phyloP scores from a whole-genome alignment of 2,113 vertebrate species.

The Lycaon pictus region DNA sequence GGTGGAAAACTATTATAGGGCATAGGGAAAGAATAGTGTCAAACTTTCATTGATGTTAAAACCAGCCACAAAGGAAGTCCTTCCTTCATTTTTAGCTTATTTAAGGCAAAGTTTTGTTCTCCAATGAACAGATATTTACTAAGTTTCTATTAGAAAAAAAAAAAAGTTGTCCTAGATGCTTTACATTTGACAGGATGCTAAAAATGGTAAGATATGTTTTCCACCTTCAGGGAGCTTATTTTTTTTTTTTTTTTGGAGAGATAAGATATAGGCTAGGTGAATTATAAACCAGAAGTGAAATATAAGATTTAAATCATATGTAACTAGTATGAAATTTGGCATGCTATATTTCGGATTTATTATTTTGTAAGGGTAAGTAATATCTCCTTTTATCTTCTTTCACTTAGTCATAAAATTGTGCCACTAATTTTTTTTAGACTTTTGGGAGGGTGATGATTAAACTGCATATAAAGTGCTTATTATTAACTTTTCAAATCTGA shows the following conservation, averaged over 20 bases:
- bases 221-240: not conserved
- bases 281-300: constrained; percentile 30
- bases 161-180: not conserved
- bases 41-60: not conserved
- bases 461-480: not conserved
- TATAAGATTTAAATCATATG: not conserved
- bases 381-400: not conserved
- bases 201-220: not conserved
- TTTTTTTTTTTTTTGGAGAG: not conserved
- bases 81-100: not conserved
- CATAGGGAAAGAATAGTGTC: not conserved
- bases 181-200: constrained; percentile 36
- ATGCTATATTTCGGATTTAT: not conserved
- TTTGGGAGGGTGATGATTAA: not conserved
- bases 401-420: not conserved
- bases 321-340: not conserved
- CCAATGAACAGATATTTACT: constrained; percentile 1
- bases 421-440: constrained; percentile 33
- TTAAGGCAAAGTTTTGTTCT: not conserved
- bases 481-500: constrained; percentile 31
- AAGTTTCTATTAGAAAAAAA: not conserved
- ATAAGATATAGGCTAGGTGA: not conserved
- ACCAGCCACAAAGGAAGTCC: not conserved
- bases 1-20: not conserved
- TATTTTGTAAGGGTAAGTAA: constrained; percentile 28